Percentiles rank a stretch among this genome's conserved stretches.
Evolutionary conservation across 2,888 invertebrate genomes (phyloP).

Genomic region (Stomorhina lunata): DNA sequence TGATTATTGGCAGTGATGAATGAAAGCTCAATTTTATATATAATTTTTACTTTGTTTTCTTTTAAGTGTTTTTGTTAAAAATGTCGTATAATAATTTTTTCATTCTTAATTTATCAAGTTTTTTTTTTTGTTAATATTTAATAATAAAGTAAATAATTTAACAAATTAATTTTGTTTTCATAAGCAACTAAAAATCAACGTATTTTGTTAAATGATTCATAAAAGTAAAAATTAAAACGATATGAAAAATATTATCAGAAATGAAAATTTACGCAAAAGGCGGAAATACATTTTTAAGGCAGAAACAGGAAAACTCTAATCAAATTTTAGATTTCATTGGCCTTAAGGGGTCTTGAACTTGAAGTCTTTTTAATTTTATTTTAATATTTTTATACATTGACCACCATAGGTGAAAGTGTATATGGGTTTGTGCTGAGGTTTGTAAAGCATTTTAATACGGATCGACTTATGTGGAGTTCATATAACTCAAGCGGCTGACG

Average conservation of each 20-base stretch:
- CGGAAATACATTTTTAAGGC: conserved; percentile 21
- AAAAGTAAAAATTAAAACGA: not conserved
- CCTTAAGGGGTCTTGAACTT: conserved; percentile 7
- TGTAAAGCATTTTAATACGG: no score
- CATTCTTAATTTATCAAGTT: conserved; percentile 41
- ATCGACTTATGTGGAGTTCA: no score
- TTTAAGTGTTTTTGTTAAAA: no score
- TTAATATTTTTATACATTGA: not conserved
- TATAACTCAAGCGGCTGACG: no score
- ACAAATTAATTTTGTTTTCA: conserved; percentile 21
- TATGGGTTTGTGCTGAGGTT: no score
- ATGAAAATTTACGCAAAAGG: conserved; percentile 11
- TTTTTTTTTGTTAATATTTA: conserved; percentile 1
- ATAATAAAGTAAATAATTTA: conserved; percentile 27
- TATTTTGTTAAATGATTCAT: conserved; percentile 42
- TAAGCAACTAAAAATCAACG: not conserved
- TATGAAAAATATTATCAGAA: not conserved
- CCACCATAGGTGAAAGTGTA: not conserved
- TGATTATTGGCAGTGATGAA: conserved; percentile 57
- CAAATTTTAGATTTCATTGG: not conserved
- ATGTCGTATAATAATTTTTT: conserved; percentile 21
- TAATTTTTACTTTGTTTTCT: not conserved
- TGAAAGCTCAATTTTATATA: conserved; percentile 52
- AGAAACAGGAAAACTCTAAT: not conserved
- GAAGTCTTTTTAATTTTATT: not conserved